Conservation (phyloP, 2,113 vertebrate genomes). For the Pteropus alecto region DNA sequence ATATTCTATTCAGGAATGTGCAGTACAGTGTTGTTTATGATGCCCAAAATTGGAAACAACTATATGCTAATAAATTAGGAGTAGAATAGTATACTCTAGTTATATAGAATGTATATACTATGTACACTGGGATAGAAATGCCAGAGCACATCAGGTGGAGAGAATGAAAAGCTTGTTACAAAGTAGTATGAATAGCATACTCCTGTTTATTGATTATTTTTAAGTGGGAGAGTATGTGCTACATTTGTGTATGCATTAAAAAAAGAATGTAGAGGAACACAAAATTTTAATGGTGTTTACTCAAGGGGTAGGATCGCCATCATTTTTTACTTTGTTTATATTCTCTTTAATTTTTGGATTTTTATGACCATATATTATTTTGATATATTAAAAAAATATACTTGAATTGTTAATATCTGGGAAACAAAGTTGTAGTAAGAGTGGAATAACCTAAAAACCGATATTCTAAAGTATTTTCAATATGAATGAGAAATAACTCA, state of each 20-base stretch:
- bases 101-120: neutral
- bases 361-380: neutral
- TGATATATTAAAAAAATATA: neutral
- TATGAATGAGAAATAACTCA: neutral
- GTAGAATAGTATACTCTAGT: neutral
- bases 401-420: neutral
- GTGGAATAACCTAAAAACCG: no score
- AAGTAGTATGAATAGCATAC: neutral
- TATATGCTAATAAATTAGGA: neutral
- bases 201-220: neutral
- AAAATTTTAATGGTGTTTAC: constrained; percentile 8
- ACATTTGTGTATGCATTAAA: neutral
- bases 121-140: neutral
- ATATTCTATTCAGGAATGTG: neutral
- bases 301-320: neutral
- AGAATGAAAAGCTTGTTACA: neutral
- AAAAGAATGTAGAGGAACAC: neutral
- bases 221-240: neutral
- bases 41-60: neutral
- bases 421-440: neutral
- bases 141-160: neutral
- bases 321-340: neutral
- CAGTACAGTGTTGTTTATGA: neutral
- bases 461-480: neutral
- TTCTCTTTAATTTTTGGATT: neutral